Base-by-base conservation (phyloP, 2,797 vertebrate species). In the Trachops cirrhosus region DNA sequence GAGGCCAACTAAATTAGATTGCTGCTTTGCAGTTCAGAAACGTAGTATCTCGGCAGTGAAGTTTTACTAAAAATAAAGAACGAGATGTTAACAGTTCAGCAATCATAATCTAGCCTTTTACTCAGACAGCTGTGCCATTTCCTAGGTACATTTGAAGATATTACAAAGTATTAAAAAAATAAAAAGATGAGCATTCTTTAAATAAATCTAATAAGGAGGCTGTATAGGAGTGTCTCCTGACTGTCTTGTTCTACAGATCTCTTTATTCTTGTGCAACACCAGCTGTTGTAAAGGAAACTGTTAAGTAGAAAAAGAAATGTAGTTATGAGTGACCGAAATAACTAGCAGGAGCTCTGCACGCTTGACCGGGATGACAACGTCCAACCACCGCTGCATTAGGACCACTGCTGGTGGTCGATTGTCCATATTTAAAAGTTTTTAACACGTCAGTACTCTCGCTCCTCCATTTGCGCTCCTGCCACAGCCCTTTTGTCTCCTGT, bases 61-160 rank as follows among this genome's bases (percentile, higher is more conserved):
- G 85, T 93, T 92, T 82, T 86, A 74, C 70, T 74, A 89, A 92
- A 95, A 87, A 78, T 96, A 91, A 95, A 93, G 91, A 67, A 90
- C 5, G 54, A 64, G 34, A 21, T 89, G 74, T 86, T 78, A 89
- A 86, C 62, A 94, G 50, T 93, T 96, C 73, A 87, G 74, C 67
- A 93, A 91, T 52, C 37, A 50, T n/a, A 75, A 67, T 34, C 32
- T 50, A 74, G 54, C 54, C 37, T 86, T 78, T 44, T 62, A 62
- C n/a, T 67, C 52, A 39, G 34, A 94, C 86, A 50, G 62, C 44
- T 70, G 12, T 74, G 57, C 15, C 37, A 37, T 50, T 89, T 73
- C 46, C 44, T 29, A 62, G 26, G 26, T 50, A 80, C 41, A 41
- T 14, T 4, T 57, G 48, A 86, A 52, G 11, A 41, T 50, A 93